Conservation (phyloP, 2,113 vertebrate species). For the Pluvianellus socialis region DNA sequence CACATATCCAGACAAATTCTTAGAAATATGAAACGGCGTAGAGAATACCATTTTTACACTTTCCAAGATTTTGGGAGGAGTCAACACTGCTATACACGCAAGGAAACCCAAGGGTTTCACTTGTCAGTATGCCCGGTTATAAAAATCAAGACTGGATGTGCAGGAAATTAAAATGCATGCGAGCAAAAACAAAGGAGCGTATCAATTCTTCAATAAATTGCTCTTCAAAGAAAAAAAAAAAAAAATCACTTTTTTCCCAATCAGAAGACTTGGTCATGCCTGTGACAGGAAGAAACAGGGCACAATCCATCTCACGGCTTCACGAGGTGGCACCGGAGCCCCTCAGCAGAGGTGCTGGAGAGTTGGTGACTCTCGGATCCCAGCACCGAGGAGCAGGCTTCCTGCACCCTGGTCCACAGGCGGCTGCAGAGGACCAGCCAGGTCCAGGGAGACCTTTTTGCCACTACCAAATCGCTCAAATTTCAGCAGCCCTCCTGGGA, state of each 20-base stretch:
- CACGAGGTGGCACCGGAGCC: accelerated
- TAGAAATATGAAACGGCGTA: neutral
- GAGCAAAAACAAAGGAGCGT: neutral
- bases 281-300: neutral
- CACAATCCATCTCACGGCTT: neutral
- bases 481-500: neutral
- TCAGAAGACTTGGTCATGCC: neutral
- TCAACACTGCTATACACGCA: neutral
- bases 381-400: neutral
- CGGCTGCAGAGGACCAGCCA: neutral
- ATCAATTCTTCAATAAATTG: neutral
- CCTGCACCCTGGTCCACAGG: neutral
- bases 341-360: neutral
- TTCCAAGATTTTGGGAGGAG: neutral
- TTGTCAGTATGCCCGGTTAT: neutral
- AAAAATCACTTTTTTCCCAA: too few relatives aligned
- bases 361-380: accelerated
- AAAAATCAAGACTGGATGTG: neutral
- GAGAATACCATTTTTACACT: neutral
- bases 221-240: neutral
- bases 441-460: too few relatives aligned
- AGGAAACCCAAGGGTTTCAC: neutral
- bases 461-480: neutral
- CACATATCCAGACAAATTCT: neutral
- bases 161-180: neutral